Evolutionary conservation across 2,797 vertebrate genomes (phyloP).

Genomic region (Rhadinocentrus ornatus): DNA sequence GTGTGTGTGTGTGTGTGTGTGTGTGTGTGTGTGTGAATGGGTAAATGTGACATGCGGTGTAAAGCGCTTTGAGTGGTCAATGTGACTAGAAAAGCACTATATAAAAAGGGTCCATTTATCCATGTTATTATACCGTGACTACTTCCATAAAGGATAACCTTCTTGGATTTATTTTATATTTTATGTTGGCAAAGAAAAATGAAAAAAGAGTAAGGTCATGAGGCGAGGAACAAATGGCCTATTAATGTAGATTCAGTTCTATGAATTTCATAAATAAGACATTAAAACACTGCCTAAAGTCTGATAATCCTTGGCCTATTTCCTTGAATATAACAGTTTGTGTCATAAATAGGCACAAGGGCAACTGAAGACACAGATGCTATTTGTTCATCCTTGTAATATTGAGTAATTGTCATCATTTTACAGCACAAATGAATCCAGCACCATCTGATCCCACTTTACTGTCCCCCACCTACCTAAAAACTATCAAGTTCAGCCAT

Average conservation of each 20-base stretch:
- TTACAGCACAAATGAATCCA: not conserved
- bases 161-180: not conserved
- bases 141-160: not conserved
- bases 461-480: not conserved
- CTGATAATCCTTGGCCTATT: not conserved
- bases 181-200: not conserved
- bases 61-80: too few relatives aligned
- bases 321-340: not conserved
- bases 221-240: not conserved
- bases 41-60: too few relatives aligned
- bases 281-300: not conserved
- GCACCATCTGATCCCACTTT: too few relatives aligned
- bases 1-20: too few relatives aligned
- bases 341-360: not conserved
- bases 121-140: not conserved
- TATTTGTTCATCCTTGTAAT: not conserved
- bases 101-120: too few relatives aligned
- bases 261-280: constrained; percentile 1
- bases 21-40: too few relatives aligned
- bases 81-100: too few relatives aligned
- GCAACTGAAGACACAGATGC: not conserved
- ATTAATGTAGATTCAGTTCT: not conserved
- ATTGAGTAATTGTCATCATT: not conserved
- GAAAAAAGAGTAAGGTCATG: not conserved
- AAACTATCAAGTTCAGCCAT: not conserved